Conservation (phyloP, 2,888 invertebrate genomes). For the Lymantria monacha region DNA sequence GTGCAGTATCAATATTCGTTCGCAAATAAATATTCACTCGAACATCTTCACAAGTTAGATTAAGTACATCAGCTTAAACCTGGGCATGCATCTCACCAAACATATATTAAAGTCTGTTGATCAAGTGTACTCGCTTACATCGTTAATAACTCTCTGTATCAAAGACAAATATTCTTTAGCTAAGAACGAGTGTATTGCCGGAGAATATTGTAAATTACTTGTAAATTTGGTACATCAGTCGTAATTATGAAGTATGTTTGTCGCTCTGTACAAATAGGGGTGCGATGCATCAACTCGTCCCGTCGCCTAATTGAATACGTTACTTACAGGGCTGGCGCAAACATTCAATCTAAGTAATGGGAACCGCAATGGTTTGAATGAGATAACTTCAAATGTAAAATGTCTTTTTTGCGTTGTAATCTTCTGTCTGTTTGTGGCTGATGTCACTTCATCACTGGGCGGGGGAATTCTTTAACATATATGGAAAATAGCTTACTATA, state of each 20-base stretch:
- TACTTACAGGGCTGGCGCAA: constrained; percentile 15
- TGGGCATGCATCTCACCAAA: too few species aligned
- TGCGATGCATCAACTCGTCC: constrained; percentile 24
- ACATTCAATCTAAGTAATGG: not conserved
- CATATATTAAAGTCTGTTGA: not conserved
- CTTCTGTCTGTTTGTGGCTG: too few species aligned
- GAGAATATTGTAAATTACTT: constrained; percentile 4
- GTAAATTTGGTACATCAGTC: constrained; percentile 7
- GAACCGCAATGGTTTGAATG: too few species aligned
- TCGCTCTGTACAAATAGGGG: constrained; percentile 29
- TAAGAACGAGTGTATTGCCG: not conserved
- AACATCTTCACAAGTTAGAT: too few species aligned
- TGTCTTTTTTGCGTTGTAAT: too few species aligned
- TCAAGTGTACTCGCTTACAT: not conserved
- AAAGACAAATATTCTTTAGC: not conserved
- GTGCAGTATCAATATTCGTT: too few species aligned
- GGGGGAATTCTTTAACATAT: too few species aligned
- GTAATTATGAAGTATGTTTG: constrained; percentile 25
- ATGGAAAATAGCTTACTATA: too few species aligned
- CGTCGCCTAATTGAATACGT: constrained; percentile 31
- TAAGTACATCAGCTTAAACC: too few species aligned
- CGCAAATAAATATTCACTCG: too few species aligned
- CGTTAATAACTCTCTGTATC: not conserved
- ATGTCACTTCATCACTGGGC: too few species aligned
- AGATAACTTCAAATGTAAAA: not conserved